Conservation (phyloP, 2,113 vertebrate genomes). For the Halichoerus grypus region DNA sequence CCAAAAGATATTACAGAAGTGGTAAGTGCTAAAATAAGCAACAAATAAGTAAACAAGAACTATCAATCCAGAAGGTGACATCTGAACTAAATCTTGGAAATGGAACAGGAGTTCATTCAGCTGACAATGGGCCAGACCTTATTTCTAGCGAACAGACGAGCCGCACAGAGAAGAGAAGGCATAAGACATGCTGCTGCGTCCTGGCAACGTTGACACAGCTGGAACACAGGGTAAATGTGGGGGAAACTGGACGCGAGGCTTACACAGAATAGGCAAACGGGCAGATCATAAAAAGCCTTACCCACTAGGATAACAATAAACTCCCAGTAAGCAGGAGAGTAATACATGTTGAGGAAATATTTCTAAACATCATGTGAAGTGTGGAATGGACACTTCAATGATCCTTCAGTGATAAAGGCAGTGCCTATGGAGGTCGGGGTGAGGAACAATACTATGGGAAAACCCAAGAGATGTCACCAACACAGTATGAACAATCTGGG, state of each 20-base stretch:
- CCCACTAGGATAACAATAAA: not conserved
- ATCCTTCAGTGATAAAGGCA: not conserved
- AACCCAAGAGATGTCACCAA: not conserved
- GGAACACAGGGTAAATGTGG: not conserved
- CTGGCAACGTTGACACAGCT: too few relatives aligned
- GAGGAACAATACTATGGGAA: not conserved
- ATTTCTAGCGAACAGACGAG: not conserved
- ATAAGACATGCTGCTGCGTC: not conserved
- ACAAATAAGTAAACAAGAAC: not conserved
- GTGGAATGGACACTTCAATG: not conserved
- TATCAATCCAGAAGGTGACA: not conserved
- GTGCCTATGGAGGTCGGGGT: not conserved
- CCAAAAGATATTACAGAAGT: not conserved
- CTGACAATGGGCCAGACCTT: not conserved
- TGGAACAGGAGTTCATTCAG: not conserved
- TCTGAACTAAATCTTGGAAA: not conserved
- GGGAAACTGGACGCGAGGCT: not conserved
- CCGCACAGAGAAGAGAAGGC: not conserved
- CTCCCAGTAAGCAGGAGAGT: not conserved
- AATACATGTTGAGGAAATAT: not conserved
- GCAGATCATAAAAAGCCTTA: not conserved
- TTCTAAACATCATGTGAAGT: not conserved
- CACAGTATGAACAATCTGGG: not conserved
- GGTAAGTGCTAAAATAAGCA: not conserved
- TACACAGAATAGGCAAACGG: not conserved